A percentile compares a stretch with the other conserved stretches of the same genome.
Evolutionary conservation across 2,797 vertebrate species (phyloP).

Genomic region (Ctenopoma kingsleyae): DNA sequence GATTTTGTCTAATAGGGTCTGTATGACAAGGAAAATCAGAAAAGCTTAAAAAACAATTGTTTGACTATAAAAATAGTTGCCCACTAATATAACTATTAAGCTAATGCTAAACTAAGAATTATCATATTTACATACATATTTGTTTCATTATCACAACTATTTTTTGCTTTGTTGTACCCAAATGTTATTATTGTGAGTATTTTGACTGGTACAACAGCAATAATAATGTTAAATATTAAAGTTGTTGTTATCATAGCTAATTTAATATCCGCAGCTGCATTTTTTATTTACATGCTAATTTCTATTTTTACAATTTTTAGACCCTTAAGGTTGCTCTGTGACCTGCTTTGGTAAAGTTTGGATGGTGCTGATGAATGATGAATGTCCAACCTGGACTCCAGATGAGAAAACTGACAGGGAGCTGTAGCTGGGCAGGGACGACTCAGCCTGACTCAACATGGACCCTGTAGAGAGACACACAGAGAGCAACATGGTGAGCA

Average conservation of each 20-base stretch:
- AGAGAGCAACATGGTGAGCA: background rate
- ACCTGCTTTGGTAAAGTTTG: constrained; percentile 43
- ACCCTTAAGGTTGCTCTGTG: constrained; percentile 1
- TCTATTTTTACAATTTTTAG: background rate
- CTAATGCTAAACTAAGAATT: too few species aligned
- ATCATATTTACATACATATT: too few species aligned
- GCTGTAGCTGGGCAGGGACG: constrained; percentile 87
- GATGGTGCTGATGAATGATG: constrained; percentile 60
- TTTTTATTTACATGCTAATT: background rate
- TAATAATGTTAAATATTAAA: too few species aligned
- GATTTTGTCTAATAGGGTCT: background rate
- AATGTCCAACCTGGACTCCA: constrained; percentile 82
- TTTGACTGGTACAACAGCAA: background rate
- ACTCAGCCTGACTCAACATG: constrained; percentile 87
- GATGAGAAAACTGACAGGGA: constrained; percentile 86
- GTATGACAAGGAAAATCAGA: background rate
- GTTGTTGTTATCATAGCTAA: background rate
- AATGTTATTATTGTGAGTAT: background rate
- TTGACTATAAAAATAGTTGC: too few species aligned
- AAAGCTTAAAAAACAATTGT: too few species aligned
- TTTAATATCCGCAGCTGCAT: background rate
- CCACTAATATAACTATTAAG: too few species aligned
- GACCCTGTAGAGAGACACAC: constrained; percentile 79
- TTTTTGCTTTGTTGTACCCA: too few species aligned
- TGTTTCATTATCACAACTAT: background rate